Base-by-base conservation (phyloP, 2,797 vertebrate genomes). In the Dendrocincla fuliginosa region DNA sequence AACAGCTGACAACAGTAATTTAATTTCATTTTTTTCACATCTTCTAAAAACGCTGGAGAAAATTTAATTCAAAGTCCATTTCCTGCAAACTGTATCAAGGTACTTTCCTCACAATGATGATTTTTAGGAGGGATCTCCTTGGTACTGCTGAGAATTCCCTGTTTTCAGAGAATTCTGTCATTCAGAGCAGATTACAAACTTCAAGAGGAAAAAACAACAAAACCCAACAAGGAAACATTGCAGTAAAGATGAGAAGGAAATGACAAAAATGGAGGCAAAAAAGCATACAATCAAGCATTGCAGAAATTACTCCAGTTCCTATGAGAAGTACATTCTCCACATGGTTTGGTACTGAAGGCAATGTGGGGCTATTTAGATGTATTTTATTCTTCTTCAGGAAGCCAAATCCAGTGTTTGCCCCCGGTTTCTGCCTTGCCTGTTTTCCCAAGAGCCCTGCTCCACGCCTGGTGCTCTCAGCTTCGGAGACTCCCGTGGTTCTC, bases 221-320 rank as follows among this genome's bases (percentile, higher is more conserved):
- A 49, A 41, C 7, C 5, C 7, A 14, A 14, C 1, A 6, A 28
- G 15, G 1, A 23, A 69, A 39, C 3, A 2, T 2, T 10, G 8
- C 11, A 46, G 23, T 64, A 52, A 76, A 82, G 28, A 41, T 3
- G 6, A 79, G 15, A 9, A 77, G 15, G 30, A 87, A 60, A 47
- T 22, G 60, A 57, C 24, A 60, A 77, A 84, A 94, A 23, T 4
- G 2, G 8, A 80, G 19, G 13, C 35, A 11, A 37, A 83, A 69
- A 55, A 30, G 30, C 39, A 24, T 11, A 22, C 69, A 77, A 35
- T 25, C 60, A 55, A 90, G 9, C 60, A 60, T 10, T 70, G 17
- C 12, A 77, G 56, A 39, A 75, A 75, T 16, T 1, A 25, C 56
- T 83, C 17, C 2, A 25, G 41, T 3, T 87, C 32, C 63, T 70